These are phyloP conservation scores for Megaptera novaeangliae DNA, from an alignment of 2,113 vertebrate genomes.

Conservation along the genomic window DNA sequence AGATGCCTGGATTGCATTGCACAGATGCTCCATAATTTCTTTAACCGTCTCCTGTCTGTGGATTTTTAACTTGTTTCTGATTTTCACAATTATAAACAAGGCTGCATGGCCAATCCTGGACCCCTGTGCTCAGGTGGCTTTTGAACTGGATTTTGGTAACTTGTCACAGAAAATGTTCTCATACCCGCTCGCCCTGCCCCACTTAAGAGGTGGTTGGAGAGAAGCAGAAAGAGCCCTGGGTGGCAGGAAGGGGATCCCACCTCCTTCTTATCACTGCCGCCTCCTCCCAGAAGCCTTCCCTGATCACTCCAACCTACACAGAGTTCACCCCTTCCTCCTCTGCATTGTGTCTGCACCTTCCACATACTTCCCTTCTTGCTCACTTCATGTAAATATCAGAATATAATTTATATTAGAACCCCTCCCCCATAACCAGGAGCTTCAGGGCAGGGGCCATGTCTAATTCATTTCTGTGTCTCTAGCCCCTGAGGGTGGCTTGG, in stretches of 20 bases:
- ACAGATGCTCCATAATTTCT: neutral
- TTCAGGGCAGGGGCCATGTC: neutral
- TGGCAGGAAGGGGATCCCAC: neutral
- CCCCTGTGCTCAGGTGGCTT: neutral
- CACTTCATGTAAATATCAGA: neutral
- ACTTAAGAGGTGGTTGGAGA: neutral
- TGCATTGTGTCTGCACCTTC: neutral
- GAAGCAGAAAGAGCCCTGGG: neutral
- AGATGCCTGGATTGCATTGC: neutral
- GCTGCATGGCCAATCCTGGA: neutral
- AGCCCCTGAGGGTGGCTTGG: neutral
- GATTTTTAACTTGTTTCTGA: neutral
- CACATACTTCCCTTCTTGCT: neutral
- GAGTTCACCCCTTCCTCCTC: neutral
- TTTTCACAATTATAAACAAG: neutral
- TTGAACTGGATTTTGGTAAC: neutral
- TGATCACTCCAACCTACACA: neutral
- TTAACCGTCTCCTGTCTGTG: neutral
- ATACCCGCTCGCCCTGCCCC: rapidly evolving
- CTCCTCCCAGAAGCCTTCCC: neutral
- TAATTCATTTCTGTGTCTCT: neutral
- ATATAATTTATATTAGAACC: neutral
- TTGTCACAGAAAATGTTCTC: neutral
- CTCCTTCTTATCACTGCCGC: neutral
- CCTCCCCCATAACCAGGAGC: neutral